Evolutionary conservation across 1,140 invertebrate species (phyloP), one percentile per base, ranked within the genome.

Genomic region (Onthophagus taurus): DNA sequence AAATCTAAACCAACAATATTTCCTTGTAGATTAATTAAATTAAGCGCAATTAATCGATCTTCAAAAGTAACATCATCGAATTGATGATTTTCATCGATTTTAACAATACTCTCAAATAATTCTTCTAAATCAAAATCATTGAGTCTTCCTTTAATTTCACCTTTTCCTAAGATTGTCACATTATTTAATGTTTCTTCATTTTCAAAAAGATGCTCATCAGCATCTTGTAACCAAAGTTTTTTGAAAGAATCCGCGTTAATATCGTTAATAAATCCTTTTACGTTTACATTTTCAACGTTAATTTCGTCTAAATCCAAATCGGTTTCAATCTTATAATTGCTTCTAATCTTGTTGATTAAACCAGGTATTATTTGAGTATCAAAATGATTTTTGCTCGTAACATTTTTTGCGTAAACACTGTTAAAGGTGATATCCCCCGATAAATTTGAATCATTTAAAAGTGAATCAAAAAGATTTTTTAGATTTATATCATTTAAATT

Each of bases 51-150:
- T n/a, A 49, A 13, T 14, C 12, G 20, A 26, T 41, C 20, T 20
- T 18, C 47, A 45, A 71, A 69, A 39, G 47, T 52, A 9, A 58
- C 61, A 6, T 44, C 20, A 39, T 57, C 41, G 45, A 71, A 56
- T 20, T 52, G 41, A 41, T 60, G 55, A 26, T 54, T 47, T 36
- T 58, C 57, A 52, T 70, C 64, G 1, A 60, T 48, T 48, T 65
- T 64, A 17, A 70, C 65, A 34, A 61, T 64, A 2, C 61, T 55
- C 8, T 47, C 45, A 16, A 59, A 36, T 5, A 70, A 45, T 30
- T 64, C 50, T 0, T 54, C 48, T 13, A 71, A 34, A 13, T 59
- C 52, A 14, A 60, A 48, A 21, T 62, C 51, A 49, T 68, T 71
- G 6, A 72, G 57, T 42, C 13, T 43, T 51, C 38, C 54, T 59